phyloP scores from a whole-genome alignment of 2,888 invertebrate genomes.

The Biston betularia region DNA sequence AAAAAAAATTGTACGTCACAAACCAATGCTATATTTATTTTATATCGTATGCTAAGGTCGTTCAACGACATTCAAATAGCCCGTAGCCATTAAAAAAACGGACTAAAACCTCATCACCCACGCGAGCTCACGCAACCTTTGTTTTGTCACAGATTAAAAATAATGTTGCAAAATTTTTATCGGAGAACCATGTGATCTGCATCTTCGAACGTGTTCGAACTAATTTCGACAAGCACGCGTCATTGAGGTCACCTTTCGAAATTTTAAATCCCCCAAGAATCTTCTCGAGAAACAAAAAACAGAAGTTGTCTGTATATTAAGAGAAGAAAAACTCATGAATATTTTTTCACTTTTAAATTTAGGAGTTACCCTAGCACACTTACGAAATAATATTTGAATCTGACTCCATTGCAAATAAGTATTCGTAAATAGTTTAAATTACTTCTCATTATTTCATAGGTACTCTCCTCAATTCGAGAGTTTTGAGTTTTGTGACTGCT shows the following conservation, averaged over 20 bases:
- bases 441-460: too few relatives aligned
- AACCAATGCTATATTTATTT: not conserved
- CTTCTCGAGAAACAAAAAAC: conserved; percentile 7
- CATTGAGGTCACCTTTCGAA: conserved; percentile 49
- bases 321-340: not conserved
- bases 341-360: not conserved
- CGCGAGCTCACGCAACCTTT: conserved; percentile 16
- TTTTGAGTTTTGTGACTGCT: too few relatives aligned
- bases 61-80: conserved; percentile 16
- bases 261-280: conserved; percentile 44
- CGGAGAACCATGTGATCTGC: conserved; percentile 23
- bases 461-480: too few relatives aligned
- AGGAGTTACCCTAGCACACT: not conserved
- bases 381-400: too few relatives aligned
- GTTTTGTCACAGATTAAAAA: conserved; percentile 11
- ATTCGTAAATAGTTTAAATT: too few relatives aligned
- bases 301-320: not conserved
- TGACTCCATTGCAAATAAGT: too few relatives aligned
- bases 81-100: not conserved
- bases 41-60: conserved; percentile 1
- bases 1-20: too few relatives aligned
- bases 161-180: not conserved
- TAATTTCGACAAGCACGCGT: conserved; percentile 45
- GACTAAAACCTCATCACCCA: conserved; percentile 14
- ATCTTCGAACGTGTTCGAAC: conserved; percentile 37